Base-by-base conservation (phyloP, 1,140 invertebrate genomes). In the Hirudo medicinalis region DNA sequence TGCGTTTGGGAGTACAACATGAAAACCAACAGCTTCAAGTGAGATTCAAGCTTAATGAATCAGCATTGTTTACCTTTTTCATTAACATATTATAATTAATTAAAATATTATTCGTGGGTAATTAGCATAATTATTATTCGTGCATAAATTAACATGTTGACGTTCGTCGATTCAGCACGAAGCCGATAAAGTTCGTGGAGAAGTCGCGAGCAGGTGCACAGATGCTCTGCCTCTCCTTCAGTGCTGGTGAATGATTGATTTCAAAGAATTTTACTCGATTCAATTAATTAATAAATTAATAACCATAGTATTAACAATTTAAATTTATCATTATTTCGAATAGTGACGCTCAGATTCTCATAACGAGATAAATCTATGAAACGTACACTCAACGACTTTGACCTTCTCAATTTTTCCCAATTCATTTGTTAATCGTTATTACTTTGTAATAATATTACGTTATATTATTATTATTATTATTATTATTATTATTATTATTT, bases 151-250 rank as follows among this genome's bases (percentile, higher is more conserved):
- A 68, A 36, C 9, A 27, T 36, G 32, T 68, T 68, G 9, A 69
- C n/a, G 22, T 72, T 74, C 76, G 78, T 76, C 72, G 76, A 8
- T 84, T 55, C 75, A 90, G 88, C 54, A 84, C 88, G 36, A 91
- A 90, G 79, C 92, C 93, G 5, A 88, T 89, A 72, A 89, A 94
- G 78, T 96, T 92, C 79, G 89, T 94, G 76, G 95, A 98, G 83
- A 87, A 91, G 77, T 90, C 94, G 82, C 85, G 92, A 9, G 91
- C 92, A 2, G 94, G 94, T 55, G 92, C 92, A 22, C 92, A 96
- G 84, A 95, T 98, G 88, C 88, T 97, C 74, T 97, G 94, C 81
- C 90, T 91, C 0, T 91, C 91, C 0, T 97, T 96, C 82, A 95
- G 92, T 77, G 87, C 91, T 0, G 79, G 80, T 77, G 54, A 53